Evolutionary conservation across 2,113 vertebrate genomes (phyloP).

Genomic region (Fregetta grallaria): DNA sequence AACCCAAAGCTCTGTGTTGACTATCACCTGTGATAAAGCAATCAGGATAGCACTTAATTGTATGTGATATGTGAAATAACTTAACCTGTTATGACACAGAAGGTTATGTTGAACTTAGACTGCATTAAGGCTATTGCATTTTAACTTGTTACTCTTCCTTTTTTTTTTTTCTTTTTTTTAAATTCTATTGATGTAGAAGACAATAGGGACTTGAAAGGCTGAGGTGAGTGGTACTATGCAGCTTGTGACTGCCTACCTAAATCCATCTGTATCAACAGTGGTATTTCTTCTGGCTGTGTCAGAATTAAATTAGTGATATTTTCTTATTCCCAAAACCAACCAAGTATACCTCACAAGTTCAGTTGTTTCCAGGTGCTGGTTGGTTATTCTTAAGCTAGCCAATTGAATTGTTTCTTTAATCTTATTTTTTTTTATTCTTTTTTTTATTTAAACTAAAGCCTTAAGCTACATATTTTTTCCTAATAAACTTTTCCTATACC

Average conservation of each 20-base stretch:
- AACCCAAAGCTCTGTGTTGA: background rate
- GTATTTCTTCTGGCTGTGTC: background rate
- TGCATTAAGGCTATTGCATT: no score
- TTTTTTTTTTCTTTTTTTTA: background rate
- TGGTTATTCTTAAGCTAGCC: background rate
- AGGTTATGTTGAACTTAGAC: background rate
- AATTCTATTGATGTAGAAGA: background rate
- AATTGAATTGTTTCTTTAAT: background rate
- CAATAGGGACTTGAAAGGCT: background rate
- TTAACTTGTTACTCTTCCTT: background rate
- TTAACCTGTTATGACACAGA: background rate
- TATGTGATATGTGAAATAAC: background rate
- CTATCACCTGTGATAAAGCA: background rate
- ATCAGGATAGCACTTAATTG: background rate
- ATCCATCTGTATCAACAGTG: background rate
- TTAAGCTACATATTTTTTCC: background rate
- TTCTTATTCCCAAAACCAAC: background rate
- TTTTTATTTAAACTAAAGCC: background rate
- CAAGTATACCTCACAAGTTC: background rate
- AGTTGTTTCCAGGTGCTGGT: background rate
- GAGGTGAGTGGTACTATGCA: background rate
- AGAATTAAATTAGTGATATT: background rate
- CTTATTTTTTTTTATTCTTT: background rate
- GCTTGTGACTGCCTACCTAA: background rate
- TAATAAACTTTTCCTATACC: background rate